Percentiles rank a stretch among this genome's conserved stretches.
These are phyloP conservation scores for Syrrhaptes paradoxus DNA, from an alignment of 2,113 vertebrate genomes.

Conservation along the genomic window DNA sequence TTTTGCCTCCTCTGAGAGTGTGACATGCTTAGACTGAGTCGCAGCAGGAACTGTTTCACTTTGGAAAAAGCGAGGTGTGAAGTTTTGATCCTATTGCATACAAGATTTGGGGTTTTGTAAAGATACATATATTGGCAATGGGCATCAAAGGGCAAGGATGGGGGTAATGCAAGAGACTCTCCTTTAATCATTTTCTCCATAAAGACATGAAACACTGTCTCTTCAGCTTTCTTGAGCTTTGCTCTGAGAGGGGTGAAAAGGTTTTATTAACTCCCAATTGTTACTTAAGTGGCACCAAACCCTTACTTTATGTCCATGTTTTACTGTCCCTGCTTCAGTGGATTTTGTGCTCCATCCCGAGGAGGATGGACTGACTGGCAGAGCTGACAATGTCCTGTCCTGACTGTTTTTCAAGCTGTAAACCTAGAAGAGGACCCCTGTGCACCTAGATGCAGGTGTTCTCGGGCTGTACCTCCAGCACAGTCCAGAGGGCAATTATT, in stretches of 20 bases:
- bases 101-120: neutral
- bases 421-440: neutral
- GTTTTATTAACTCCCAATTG: neutral
- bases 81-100: neutral
- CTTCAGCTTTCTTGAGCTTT: slow-evolving; percentile 10
- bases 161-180: neutral
- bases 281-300: neutral
- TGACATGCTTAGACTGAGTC: neutral
- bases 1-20: neutral
- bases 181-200: neutral
- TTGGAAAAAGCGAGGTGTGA: neutral
- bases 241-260: neutral
- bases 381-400: neutral
- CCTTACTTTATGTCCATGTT: neutral
- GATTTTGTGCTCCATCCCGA: neutral
- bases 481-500: neutral
- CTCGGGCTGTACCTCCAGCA: neutral
- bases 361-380: neutral
- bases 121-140: neutral
- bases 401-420: neutral
- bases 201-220: slow-evolving; percentile 2
- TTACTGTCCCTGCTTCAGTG: neutral
- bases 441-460: neutral
- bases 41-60: slow-evolving; percentile 2
- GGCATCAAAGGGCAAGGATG: slow-evolving; percentile 15